Base-by-base conservation (phyloP, 2,113 vertebrate species). In the Alethe castanea region DNA sequence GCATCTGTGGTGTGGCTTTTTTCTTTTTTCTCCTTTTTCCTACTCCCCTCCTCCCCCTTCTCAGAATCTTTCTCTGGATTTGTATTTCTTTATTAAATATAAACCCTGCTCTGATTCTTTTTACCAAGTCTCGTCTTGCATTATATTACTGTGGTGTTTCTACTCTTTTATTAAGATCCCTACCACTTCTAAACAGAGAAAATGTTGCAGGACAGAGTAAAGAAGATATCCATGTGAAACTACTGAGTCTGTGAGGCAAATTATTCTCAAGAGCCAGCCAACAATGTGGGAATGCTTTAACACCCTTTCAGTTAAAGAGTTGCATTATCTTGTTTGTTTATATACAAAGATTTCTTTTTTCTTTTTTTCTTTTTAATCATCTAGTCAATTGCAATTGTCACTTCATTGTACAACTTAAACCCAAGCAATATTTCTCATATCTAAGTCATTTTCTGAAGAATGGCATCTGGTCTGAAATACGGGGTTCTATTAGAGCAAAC, bases 1-100 rank as follows among this genome's bases (percentile, higher is more conserved):
- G 94, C 90, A 93, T 95, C 89, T 95, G 90, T 57, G 56, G 44
- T 45, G 67, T 42, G 25, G 24, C 3, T 84, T 52, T 29, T 56
- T 61, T 47, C 52, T 60, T 14, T 45, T 48, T 48, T 36, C n/a
- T 8, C 0, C 18, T 31, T 80, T 84, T 79, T 76, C 24, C 67
- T 61, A 25, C 53, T 36, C 64, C 24, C 20, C 25, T 14, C 23
- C 24, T 10, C 69, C 33, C n/a, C 31, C 23, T 54, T 50, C 71
- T 95, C 52, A 79, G 53, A 93, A 92, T 84, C 83, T 61, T 87
- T 42, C 60, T 81, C 71, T 73, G 45, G 60, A 85, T 93, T 93
- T 88, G 3, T 88, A 76, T 85, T 90, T 77, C 86, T 81, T 66
- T 72, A 74, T 29, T 52, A 31, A 60, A 81, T 60, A 81, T 61